Conservation (phyloP, 2,797 vertebrate species). For the Loriculus beryllinus region DNA sequence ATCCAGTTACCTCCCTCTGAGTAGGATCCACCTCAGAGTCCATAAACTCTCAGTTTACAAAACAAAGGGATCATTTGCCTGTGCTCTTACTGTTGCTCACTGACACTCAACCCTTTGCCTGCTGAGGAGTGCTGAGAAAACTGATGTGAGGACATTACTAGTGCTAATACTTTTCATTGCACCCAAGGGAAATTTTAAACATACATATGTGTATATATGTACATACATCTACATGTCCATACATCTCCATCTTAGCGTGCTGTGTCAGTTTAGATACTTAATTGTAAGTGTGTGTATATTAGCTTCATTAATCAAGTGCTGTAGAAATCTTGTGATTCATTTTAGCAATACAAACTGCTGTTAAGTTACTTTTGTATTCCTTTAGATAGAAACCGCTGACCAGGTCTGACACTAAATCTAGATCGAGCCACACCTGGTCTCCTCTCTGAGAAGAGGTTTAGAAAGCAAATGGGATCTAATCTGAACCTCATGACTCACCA, state of each 20-base stretch:
- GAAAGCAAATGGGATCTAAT: background rate
- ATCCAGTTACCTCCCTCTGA: background rate
- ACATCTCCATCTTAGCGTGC: background rate
- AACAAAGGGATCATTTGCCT: background rate
- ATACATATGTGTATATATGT: background rate
- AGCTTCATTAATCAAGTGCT: background rate
- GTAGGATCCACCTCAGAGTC: background rate
- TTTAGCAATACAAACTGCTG: background rate
- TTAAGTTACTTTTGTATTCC: background rate
- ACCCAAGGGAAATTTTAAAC: background rate
- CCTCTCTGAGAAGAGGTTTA: background rate
- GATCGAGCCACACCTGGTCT: background rate
- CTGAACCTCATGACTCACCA: background rate
- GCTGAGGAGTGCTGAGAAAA: background rate
- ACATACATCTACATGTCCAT: background rate
- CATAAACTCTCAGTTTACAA: background rate
- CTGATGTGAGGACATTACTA: background rate
- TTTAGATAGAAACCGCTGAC: background rate
- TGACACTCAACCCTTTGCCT: background rate
- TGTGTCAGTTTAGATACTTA: background rate
- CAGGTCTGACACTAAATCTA: background rate
- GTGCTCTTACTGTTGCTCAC: background rate
- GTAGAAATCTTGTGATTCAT: background rate
- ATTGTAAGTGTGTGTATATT: background rate
- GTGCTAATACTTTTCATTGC: background rate